Base-by-base conservation (phyloP, 2,797 vertebrate genomes). In the Ambastaia sidthimunki region DNA sequence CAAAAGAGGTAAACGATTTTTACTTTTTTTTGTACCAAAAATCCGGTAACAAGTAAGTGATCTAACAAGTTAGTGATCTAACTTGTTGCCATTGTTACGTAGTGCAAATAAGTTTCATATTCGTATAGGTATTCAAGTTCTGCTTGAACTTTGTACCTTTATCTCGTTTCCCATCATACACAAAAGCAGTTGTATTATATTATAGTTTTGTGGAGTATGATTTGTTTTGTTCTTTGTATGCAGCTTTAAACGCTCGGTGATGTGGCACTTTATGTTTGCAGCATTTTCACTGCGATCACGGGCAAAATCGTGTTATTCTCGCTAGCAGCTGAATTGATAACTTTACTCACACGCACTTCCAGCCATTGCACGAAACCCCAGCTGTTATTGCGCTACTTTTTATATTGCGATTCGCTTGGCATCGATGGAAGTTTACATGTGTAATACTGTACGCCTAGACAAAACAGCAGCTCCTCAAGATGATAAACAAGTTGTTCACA, bases 1-100 rank as follows among this genome's bases (percentile, higher is more conserved):
- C 68, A 78, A 71, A 71, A 78, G 44, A 78, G 68, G 76, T 78
- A 78, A 54, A 37, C 18, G 1, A 34, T 9, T 70, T 62, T 63
- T 28, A 44, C 41, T 44, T 44, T 28, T 1, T 3, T 12, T 60
- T 50, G 1, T 47, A 31, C 59, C 12, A 16, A 19, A 41, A 21
- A 10, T 23, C 3, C 15, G 4, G 57, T 12, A 28, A 3, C 13
- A 2, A 21, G 16, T 62, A 1, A 18, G 13, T 15, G 52, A 47
- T n/a, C n/a, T n/a, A n/a, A n/a, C n/a, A n/a, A n/a, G n/a, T 28
- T 28, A 4, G 28, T 28, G 28, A 37, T 54, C 54, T 13, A 41
- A 66, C 25, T 62, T 48, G 15, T 15, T 18, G n/a, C 6, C 31
- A 7, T 52, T 2, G 5, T 62, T 57, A 74, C 25, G 15, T 44